phyloP scores from a whole-genome alignment of 2,113 vertebrate species.

The Xiphorhynchus elegans region DNA sequence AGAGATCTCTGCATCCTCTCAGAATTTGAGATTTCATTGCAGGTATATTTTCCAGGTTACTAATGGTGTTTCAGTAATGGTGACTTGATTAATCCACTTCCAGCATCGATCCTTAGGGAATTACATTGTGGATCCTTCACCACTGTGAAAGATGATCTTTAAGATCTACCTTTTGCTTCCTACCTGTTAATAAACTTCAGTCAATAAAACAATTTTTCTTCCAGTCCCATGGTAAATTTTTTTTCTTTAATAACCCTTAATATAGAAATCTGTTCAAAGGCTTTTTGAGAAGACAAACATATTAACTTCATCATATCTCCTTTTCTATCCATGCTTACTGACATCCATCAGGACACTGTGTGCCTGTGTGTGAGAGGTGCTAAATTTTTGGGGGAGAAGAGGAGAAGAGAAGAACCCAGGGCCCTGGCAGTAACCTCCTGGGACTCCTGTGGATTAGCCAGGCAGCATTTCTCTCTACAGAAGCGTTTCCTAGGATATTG shows the following conservation, averaged over 20 bases:
- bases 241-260: neutral
- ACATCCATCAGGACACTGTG: neutral
- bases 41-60: neutral
- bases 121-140: neutral
- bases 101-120: neutral
- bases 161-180: neutral
- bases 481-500: rapidly evolving
- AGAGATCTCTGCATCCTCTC: neutral
- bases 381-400: neutral
- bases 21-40: neutral
- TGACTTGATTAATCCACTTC: neutral
- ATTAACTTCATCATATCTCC: neutral
- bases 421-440: neutral
- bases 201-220: neutral
- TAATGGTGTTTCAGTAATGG: neutral
- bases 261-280: neutral
- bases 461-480: neutral
- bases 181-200: neutral
- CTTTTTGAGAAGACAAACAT: neutral
- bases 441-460: neutral
- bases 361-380: neutral
- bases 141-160: neutral
- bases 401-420: neutral
- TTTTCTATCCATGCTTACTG: neutral
- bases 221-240: neutral